Evolutionary conservation across 2,113 vertebrate species (phyloP).

Genomic region (Daboia siamensis): DNA sequence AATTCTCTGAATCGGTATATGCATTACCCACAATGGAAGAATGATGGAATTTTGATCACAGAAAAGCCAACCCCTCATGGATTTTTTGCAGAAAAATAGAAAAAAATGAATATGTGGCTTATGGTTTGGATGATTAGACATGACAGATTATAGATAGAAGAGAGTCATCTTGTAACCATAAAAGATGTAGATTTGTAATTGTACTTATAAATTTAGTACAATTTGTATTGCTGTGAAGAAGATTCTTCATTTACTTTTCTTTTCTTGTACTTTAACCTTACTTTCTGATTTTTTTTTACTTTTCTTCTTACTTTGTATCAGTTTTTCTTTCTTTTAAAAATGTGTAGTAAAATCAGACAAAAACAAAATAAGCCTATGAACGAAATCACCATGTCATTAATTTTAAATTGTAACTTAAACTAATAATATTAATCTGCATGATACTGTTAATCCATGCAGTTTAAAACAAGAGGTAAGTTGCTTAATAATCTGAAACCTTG

Average conservation of each 20-base stretch:
- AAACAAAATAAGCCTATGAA: neutral
- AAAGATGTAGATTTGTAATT: neutral
- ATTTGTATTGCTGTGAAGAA: neutral
- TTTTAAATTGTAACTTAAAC: constrained; percentile 10
- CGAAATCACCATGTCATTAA: neutral
- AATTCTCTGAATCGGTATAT: neutral
- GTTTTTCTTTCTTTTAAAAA: neutral
- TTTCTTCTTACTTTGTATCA: neutral
- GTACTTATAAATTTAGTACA: neutral
- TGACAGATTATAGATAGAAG: neutral
- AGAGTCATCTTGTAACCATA: neutral
- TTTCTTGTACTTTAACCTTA: neutral
- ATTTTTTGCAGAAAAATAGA: neutral
- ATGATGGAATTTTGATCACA: neutral
- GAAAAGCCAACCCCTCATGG: too few species aligned
- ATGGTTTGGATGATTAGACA: neutral
- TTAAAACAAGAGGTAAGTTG: neutral
- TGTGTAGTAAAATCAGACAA: neutral
- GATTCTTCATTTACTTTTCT: neutral
- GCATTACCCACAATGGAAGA: neutral
- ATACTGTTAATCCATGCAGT: neutral
- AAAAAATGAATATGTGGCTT: neutral
- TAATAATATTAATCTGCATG: constrained; percentile 4
- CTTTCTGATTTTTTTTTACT: neutral
- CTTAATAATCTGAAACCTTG: constrained; percentile 17